These are phyloP conservation scores for Atethmia centrago DNA, from an alignment of 2,888 invertebrate genomes.

Conservation along the genomic window DNA sequence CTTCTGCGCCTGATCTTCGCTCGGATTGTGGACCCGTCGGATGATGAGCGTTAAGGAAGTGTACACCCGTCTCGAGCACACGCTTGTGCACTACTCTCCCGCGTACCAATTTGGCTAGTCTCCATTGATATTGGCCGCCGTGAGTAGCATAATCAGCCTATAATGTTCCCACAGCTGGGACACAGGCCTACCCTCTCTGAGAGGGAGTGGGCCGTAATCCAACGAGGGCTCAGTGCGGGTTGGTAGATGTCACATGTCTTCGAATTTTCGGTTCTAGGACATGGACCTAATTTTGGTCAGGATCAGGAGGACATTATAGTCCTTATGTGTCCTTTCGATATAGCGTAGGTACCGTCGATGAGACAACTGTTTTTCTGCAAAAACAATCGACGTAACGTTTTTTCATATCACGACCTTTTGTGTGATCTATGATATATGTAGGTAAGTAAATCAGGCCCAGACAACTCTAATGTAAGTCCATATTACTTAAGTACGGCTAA, in stretches of 20 bases:
- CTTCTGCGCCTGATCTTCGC: background rate
- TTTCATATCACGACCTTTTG: constrained; percentile 3
- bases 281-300: background rate
- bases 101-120: background rate
- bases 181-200: too few species aligned
- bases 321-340: background rate
- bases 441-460: constrained; percentile 5
- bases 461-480: background rate
- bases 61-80: background rate
- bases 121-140: background rate
- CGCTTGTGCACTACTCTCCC: background rate
- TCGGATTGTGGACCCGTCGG: background rate
- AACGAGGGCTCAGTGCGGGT: too few species aligned
- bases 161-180: too few species aligned
- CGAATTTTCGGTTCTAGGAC: too few species aligned
- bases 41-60: background rate
- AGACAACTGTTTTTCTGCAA: constrained; percentile 4
- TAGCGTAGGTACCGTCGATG: background rate
- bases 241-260: too few species aligned
- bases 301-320: background rate
- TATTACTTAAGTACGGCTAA: constrained; percentile 7
- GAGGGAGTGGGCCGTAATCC: too few species aligned
- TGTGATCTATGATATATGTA: constrained; percentile 1
- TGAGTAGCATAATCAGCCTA: too few species aligned
- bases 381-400: background rate